Base-by-base conservation (phyloP, 2,888 invertebrate species). In the Nemurella pictetii region DNA sequence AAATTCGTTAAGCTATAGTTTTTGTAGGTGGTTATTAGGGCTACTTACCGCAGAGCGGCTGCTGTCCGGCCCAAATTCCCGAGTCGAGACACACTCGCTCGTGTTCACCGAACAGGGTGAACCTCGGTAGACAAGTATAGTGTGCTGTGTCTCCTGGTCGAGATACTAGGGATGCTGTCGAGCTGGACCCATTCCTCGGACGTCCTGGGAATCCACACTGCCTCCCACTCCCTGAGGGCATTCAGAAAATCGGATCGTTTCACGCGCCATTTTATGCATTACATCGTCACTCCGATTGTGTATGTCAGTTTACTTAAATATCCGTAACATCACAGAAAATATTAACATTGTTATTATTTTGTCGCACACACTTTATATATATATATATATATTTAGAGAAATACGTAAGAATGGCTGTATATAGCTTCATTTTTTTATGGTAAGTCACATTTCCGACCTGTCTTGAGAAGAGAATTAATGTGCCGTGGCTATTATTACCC, bases 191-290 rank as follows among this genome's bases (percentile, higher is more conserved):
- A 86, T 88, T 88, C 26, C 87, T 87, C 15, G 89, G 89, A 20
- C 88, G 85, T 5, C 89, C 89, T 5, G 89, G 89, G 83, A 88
- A 88, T 0, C 89, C 89, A 84, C 89, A 89, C 77, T 86, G 84
- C 0, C 86, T 83, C 29, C 80, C 85, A 78, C 1, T 7, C 20
- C 35, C 36, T 29, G 36, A 28, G 30, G 29, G 26, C 7, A 27
- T 80, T 80, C 9, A 28, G 78, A 35, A 20, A 80, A 32, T 36
- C 26, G 30, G 32, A 29, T 35, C 80, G 29, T 7, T n/a, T 27
- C 80, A 12, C 26, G 26, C 36, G 20, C 32, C 29, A 78, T 29
- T 78, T 12, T n/a, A 78, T n/a, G n/a, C 29, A 12, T 55, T 55
- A 20, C 55, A 2, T 20, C 55, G 55, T 55, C 15, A 55, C 20